A percentile compares a stretch with the other conserved stretches of the same genome.
phyloP scores from a whole-genome alignment of 2,113 vertebrate species.

The Dasyurus viverrinus region DNA sequence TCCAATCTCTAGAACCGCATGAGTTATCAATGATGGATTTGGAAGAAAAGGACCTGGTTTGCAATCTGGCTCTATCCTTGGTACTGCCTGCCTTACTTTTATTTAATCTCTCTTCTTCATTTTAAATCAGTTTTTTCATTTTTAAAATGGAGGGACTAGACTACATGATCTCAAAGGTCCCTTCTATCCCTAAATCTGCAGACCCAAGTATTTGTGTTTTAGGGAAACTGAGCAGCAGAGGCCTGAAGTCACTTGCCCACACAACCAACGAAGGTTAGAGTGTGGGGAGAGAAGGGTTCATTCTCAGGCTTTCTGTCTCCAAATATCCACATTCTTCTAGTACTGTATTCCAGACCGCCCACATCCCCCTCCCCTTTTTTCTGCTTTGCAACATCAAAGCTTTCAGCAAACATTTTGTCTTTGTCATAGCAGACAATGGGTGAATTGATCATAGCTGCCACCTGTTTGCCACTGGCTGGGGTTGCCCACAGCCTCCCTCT shows the following conservation, averaged over 20 bases:
- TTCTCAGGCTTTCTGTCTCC: neutral
- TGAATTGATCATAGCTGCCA: neutral
- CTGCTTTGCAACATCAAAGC: neutral
- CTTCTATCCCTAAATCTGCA: neutral
- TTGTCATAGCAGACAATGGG: neutral
- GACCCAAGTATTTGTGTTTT: neutral
- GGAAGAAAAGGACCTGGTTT: neutral
- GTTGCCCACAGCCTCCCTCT: neutral
- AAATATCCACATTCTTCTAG: neutral
- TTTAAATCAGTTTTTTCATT: neutral
- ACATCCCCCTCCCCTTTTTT: neutral
- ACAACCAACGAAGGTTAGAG: neutral
- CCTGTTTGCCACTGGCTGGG: neutral
- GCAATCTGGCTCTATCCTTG: neutral
- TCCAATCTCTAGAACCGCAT: neutral
- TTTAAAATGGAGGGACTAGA: neutral
- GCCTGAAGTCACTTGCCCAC: neutral
- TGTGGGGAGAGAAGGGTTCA: neutral
- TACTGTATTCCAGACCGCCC: neutral
- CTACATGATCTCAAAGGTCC: neutral
- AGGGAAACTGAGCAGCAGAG: neutral
- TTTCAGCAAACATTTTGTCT: neutral
- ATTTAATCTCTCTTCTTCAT: neutral
- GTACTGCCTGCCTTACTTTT: neutral
- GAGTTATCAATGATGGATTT: neutral